These are phyloP conservation scores for Anoplolepis gracilipes DNA, from an alignment of 1,140 invertebrate genomes.

Conservation along the genomic window DNA sequence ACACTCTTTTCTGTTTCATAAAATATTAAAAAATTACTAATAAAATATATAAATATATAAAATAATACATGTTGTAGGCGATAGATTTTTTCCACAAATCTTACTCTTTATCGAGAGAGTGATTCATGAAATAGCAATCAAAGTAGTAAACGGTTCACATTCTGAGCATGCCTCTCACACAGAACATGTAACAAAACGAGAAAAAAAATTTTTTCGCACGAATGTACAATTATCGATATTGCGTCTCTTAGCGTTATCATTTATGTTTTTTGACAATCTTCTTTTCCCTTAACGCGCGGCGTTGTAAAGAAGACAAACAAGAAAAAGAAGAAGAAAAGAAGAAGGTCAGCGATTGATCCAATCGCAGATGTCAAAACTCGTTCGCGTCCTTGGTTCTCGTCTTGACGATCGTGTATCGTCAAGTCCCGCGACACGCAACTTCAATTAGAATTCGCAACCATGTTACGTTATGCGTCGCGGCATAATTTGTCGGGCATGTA, in stretches of 20 bases:
- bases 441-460: slow-evolving; percentile 57
- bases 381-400: slow-evolving; percentile 31
- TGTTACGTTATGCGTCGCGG: slow-evolving; percentile 53
- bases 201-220: slow-evolving; percentile 6
- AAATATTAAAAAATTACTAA: too few relatives aligned
- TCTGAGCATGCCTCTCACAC: slow-evolving; percentile 14
- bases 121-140: background rate
- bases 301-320: background rate
- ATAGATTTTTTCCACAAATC: background rate
- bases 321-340: background rate
- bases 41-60: background rate
- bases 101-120: background rate
- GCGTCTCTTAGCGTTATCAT: background rate
- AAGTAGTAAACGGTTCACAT: background rate
- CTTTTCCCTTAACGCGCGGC: slow-evolving; percentile 8
- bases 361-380: slow-evolving; percentile 36
- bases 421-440: slow-evolving; percentile 52
- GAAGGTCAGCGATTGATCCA: slow-evolving; percentile 3
- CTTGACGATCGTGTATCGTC: slow-evolving; percentile 20
- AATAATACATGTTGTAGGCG: background rate
- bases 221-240: slow-evolving; percentile 32
- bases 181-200: background rate
- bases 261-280: slow-evolving; percentile 29
- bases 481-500: slow-evolving; percentile 50
- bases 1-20: too few relatives aligned